Evolutionary conservation across 2,888 invertebrate genomes (phyloP), one percentile per base, ranked within the genome.

Genomic region (Drosophila cracens): DNA sequence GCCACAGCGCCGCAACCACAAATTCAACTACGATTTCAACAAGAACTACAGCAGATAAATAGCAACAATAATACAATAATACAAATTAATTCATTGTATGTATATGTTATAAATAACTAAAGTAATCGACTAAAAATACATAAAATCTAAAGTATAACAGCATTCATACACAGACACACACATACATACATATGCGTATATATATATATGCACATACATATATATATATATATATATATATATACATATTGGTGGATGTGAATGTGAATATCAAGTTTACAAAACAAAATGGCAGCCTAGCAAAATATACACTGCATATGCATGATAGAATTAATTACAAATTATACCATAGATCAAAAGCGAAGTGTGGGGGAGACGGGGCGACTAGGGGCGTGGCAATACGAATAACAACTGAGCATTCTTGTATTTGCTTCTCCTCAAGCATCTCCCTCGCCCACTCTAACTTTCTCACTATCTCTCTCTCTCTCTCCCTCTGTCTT

Each of bases 31-130:
- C n/a, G 63, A 54, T 27, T 11, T n/a, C 34, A 76, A 36, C 60
- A 33, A 2, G 21, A 63, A 56, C 52, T 64, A 66, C 53, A 53
- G 46, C 53, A 54, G 51, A 70, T 57, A 70, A 73, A 73, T 61
- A 58, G 74, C 49, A 81, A 58, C 74, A 67, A 54, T 67, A 46
- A 46, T 49, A 76, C 74, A 85, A 78, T 86, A 80, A 81, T 82
- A 78, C 67, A 71, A 76, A 66, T 79, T 77, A 85, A 76, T 87
- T 87, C 89, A 86, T 77, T 72, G 81, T 71, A 63, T 84, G 89
- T 86, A 86, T 69, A 86, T 89, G 88, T 89, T 86, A 87, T 86
- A 86, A 89, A 89, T 89, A 85, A 80, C 75, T 87, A 82, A 82
- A 72, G 71, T 87, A 81, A 71, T 68, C 87, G 63, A 82, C 73